Conservation (phyloP, 2,113 vertebrate genomes). For the Passer montanus region DNA sequence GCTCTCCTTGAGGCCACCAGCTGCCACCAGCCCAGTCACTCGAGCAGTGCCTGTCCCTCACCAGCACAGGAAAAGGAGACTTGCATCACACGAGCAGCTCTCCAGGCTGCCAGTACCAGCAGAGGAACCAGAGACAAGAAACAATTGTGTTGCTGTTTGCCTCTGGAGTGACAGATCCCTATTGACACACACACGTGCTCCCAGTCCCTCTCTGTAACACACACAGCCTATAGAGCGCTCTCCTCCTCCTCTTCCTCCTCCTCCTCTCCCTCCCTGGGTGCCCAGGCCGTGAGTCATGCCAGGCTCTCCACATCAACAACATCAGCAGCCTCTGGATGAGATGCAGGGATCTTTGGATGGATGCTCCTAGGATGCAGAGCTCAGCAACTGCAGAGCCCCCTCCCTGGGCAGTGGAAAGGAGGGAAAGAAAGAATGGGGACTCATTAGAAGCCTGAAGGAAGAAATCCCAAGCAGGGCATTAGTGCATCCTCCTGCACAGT, state of each 20-base stretch:
- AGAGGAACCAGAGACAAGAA: background rate
- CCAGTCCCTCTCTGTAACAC: background rate
- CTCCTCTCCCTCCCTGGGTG: background rate
- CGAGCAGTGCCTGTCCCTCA: accelerated
- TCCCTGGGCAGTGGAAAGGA: background rate
- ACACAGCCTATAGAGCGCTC: background rate
- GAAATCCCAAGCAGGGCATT: background rate
- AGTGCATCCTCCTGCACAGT: background rate
- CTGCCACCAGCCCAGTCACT: accelerated
- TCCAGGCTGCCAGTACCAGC: background rate
- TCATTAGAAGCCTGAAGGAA: background rate
- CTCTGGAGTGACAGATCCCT: background rate
- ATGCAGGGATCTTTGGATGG: background rate
- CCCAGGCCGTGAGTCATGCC: accelerated
- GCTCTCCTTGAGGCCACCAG: background rate
- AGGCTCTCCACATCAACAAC: background rate
- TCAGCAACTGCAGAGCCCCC: background rate
- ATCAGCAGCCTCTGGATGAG: background rate
- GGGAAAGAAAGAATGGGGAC: background rate
- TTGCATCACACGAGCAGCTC: background rate
- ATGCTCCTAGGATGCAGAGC: background rate
- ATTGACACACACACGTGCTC: background rate
- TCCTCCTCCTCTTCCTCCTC: background rate
- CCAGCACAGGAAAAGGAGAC: background rate
- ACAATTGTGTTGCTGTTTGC: background rate